Conservation (phyloP, 2,113 vertebrate species). For the Pelecanus crispus region DNA sequence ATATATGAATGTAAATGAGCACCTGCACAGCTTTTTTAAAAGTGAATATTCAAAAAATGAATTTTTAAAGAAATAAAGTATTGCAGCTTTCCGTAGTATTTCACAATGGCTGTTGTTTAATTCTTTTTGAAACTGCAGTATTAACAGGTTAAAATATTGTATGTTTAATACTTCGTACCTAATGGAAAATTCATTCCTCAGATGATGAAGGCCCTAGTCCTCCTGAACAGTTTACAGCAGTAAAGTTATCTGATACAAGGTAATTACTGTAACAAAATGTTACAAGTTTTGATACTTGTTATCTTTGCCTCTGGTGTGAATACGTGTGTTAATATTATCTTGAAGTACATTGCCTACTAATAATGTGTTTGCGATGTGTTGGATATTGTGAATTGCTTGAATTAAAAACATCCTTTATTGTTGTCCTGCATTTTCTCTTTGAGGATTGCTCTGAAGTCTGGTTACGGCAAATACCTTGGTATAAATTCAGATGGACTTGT, state of each 20-base stretch:
- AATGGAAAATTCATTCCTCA: constrained; percentile 37
- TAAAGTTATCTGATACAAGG: constrained; percentile 94
- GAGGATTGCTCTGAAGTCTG: constrained; percentile 94
- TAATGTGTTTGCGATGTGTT: not conserved
- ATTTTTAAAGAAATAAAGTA: not conserved
- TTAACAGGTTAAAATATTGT: not conserved
- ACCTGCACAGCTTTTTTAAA: not conserved
- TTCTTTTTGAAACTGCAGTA: not conserved
- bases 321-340: not conserved
- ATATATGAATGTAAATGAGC: not conserved
- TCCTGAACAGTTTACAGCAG: constrained; percentile 93
- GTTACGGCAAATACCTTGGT: constrained; percentile 95
- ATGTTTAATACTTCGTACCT: not conserved
- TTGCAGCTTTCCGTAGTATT: not conserved
- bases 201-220: constrained; percentile 92
- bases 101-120: not conserved
- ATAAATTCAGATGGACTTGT: constrained; percentile 94
- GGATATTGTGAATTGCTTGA: not conserved
- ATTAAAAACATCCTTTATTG: not conserved
- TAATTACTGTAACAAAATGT: constrained; percentile 34
- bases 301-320: not conserved
- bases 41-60: not conserved
- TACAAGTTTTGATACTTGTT: not conserved
- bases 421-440: not conserved
- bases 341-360: not conserved